Base-by-base conservation (phyloP, 1,140 invertebrate genomes). In the Oscheius sp. region DNA sequence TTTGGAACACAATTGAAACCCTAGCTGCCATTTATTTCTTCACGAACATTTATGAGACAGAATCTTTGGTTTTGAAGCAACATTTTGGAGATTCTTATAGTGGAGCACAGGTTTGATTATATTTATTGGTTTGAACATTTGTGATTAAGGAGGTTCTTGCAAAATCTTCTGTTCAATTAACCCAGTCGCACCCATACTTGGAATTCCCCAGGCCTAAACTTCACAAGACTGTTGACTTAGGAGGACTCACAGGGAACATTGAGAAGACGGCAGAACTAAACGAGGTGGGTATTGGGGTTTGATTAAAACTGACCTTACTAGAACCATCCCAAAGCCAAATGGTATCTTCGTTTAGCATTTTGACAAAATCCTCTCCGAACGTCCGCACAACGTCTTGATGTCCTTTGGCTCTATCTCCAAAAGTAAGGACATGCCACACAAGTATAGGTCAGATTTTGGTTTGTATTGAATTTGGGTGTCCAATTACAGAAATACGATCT, bases 251-350 rank as follows among this genome's bases (percentile, higher is more conserved):
- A n/a, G 67, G 58, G 18, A 28, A 68, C 62, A 68, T 78, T 15
- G 73, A 78, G 26, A 71, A 80, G 29, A 13, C 69, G 20, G 61
- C 52, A 2, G 80, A 79, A 69, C 32, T 77, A 15, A 61, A 78
- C 29, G 78, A 80, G n/a, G n/a, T n/a, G n/a, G n/a, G n/a, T n/a
- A n/a, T n/a, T n/a, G n/a, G n/a, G n/a, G n/a, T n/a, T n/a, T n/a
- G n/a, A n/a, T n/a, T n/a, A n/a, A n/a, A n/a, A n/a, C n/a, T n/a
- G n/a, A n/a, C n/a, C n/a, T n/a, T n/a, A n/a, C n/a, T n/a, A n/a
- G n/a, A n/a, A n/a, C n/a, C n/a, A n/a, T n/a, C n/a, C n/a, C n/a
- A n/a, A n/a, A n/a, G n/a, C n/a, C n/a, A n/a, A n/a, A n/a, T n/a
- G n/a, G n/a, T n/a, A n/a, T n/a, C n/a, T n/a, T n/a, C n/a, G n/a